Conservation (phyloP, 2,797 vertebrate species). For the Cyclopterus lumpus region DNA sequence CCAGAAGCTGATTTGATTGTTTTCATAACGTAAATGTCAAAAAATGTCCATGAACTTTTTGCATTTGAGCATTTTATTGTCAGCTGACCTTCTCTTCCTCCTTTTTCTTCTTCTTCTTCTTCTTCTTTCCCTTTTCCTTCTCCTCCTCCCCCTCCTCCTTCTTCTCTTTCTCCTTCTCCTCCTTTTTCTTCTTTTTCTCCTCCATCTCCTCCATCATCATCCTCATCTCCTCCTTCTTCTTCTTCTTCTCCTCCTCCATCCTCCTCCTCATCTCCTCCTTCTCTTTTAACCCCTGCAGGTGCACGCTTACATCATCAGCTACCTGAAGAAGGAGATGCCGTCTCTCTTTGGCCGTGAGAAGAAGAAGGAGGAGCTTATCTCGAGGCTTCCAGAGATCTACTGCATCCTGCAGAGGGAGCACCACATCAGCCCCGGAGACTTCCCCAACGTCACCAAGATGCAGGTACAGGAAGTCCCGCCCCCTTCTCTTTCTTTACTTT, state of each 20-base stretch:
- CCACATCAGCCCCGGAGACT: constrained; percentile 96
- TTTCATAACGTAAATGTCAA: background rate
- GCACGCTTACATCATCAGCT: constrained; percentile 97
- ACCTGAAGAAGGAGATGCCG: constrained; percentile 98
- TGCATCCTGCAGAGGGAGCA: constrained; percentile 91
- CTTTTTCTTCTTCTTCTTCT: no score
- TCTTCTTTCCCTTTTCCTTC: no score
- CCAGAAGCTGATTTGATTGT: background rate
- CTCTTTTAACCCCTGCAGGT: constrained; percentile 80
- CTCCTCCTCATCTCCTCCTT: background rate
- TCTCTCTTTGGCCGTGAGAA: constrained; percentile 95
- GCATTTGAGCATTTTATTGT: no score
- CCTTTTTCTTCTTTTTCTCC: background rate
- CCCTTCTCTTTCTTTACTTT: no score
- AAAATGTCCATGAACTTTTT: no score
- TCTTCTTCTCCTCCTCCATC: background rate
- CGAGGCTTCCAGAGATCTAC: constrained; percentile 93
- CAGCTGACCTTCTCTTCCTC: no score
- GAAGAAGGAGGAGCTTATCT: constrained; percentile 95
- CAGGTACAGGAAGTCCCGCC: constrained; percentile 81
- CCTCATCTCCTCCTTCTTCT: background rate
- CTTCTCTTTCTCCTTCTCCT: background rate
- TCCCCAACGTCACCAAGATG: constrained; percentile 95
- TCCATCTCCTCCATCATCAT: background rate
- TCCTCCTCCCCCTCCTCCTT: background rate